Conservation (phyloP, 2,113 vertebrate genomes). For the Chauna torquata region DNA sequence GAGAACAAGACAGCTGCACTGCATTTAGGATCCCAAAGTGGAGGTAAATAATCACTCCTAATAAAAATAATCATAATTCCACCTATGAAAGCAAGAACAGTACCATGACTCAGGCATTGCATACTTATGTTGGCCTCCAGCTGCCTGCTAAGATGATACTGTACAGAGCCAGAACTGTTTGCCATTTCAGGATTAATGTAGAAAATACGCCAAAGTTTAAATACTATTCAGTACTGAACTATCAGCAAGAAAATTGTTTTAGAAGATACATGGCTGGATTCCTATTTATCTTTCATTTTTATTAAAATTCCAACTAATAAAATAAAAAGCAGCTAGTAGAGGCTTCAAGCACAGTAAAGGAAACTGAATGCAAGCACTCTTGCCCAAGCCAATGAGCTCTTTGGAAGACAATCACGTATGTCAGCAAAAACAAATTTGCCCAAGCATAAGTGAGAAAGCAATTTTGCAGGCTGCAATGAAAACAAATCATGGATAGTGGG, state of each 20-base stretch:
- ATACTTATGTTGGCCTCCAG: background rate
- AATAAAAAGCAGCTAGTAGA: slow-evolving; percentile 14
- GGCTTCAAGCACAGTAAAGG: background rate
- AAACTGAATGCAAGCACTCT: background rate
- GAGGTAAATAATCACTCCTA: background rate
- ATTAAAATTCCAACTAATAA: slow-evolving; percentile 47
- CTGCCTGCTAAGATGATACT: background rate
- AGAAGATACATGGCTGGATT: slow-evolving; percentile 3
- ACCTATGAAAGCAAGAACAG: accelerated
- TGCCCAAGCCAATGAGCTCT: background rate
- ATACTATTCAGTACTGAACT: background rate
- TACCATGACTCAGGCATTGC: background rate
- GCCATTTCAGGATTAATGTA: background rate
- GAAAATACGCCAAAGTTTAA: background rate
- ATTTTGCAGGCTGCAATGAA: background rate
- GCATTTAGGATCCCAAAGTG: background rate
- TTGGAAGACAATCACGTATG: background rate
- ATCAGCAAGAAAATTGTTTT: slow-evolving; percentile 5
- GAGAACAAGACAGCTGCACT: background rate
- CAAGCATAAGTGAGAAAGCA: slow-evolving; percentile 16
- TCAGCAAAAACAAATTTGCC: slow-evolving; percentile 33
- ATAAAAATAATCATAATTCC: background rate
- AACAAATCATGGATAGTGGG: background rate
- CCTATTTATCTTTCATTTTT: slow-evolving; percentile 56
- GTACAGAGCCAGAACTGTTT: background rate